Evolutionary conservation across 2,888 invertebrate genomes (phyloP), one percentile per base, ranked within the genome.

Genomic region (Caenorhabditis sp.): DNA sequence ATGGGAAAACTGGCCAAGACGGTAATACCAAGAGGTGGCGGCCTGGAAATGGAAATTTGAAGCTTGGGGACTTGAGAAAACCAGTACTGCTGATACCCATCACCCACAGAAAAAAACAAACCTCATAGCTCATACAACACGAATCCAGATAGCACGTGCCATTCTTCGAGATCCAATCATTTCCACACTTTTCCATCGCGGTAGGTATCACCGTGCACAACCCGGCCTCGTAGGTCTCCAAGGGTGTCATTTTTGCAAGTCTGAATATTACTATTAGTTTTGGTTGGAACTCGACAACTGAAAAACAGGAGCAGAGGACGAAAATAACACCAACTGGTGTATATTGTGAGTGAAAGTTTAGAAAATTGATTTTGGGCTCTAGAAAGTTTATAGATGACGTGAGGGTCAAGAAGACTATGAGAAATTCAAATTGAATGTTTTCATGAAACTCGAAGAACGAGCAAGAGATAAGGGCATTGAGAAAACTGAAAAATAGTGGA

Each of bases 121-220:
- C 83, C 59, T 79, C 83, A 19, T 68, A 56, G 64, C 69, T 74
- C 24, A 68, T 79, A 44, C 83, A 83, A 58, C 83, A 83, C 5
- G 83, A 83, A 44, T 83, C 83, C 38, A 79, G 63, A 51, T 74
- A 83, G 24, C 83, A 83, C 0, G 79, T 83, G 6, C 83, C 83
- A n/a, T 64, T 69, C 19, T n/a, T 35, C 6, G 83, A 83, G 12
- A 79, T 70, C 28, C 47, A 38, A 54, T 80, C 84, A 22, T 80
- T 72, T 24, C 44, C n/a, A 64, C 84, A 84, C 10, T 63, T 35
- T 26, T 61, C 22, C 8, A 66, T 16, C 8, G 76, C 22, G 0
- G 68, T 72, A 3, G 84, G 74, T 7, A 61, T 16, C 0, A 68
- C 72, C 0, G 66, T 72, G 26, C 80, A 84, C 0, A 80, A 22